These are phyloP conservation scores for Rhinogobio ventralis DNA, from an alignment of 2,797 vertebrate species.

Conservation along the genomic window DNA sequence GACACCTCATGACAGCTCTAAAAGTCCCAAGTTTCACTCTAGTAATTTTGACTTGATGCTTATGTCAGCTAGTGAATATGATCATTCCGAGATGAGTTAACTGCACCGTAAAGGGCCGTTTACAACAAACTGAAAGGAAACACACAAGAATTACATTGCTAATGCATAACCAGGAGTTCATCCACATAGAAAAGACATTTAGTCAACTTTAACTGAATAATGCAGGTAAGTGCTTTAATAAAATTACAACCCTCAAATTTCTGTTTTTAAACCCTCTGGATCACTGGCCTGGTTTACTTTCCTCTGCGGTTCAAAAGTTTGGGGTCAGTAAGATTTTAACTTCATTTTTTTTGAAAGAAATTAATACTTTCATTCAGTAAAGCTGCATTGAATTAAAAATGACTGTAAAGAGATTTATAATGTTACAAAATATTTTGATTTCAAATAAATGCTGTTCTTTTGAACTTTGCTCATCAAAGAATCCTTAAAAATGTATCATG, in stretches of 20 bases:
- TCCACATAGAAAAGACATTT: background rate
- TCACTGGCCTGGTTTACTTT: too few species aligned
- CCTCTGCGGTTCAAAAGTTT: background rate
- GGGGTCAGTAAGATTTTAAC: background rate
- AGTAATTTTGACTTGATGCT: background rate
- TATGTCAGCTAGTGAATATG: background rate
- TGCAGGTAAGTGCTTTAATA: background rate
- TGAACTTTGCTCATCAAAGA: background rate
- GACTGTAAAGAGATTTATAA: background rate
- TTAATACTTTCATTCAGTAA: background rate
- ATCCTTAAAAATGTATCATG: background rate
- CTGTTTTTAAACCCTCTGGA: background rate
- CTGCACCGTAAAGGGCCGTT: background rate
- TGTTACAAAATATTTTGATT: background rate
- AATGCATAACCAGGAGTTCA: background rate
- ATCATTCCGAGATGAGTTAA: background rate
- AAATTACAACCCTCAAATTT: background rate
- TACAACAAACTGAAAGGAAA: too few species aligned
- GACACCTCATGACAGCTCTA: background rate
- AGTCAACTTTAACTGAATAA: background rate
- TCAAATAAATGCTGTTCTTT: background rate
- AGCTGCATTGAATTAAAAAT: background rate
- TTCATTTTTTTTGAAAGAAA: background rate
- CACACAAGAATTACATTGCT: background rate
- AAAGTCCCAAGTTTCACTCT: background rate